Evolutionary conservation across 2,113 vertebrate genomes (phyloP), one percentile per base, ranked within the genome.

Genomic region (Microtus oregoni): DNA sequence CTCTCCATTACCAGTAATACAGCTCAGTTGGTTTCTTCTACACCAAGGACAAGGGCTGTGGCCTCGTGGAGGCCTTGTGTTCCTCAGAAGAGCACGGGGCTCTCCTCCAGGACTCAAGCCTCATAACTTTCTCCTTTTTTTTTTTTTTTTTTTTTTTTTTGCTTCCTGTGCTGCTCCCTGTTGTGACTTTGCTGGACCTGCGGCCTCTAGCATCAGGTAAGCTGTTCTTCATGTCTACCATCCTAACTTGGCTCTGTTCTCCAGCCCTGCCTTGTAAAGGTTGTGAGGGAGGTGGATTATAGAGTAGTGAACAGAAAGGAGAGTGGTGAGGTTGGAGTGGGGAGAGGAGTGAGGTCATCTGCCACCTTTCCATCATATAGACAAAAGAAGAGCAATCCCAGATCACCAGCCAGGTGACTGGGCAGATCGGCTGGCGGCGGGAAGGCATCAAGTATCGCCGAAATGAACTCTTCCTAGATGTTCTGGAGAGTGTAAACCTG

Each of bases 331-430:
- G 32, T 58, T 86, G 35, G 61, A 79, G 41, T 76, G 2, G 76
- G 52, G 52, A 76, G 44, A 77, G 47, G 52, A 92, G 7, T 73
- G 77, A 92, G 28, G 41, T n/a, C 44, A 35, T 52, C 73, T n/a
- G 73, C 44, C 67, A 24, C 91, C 47, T 3, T 50, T 26, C 7
- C 26, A n/a, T 58, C 61, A 28, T 6, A 28, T 97, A 99, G 99
- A 99, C 99, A 95, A 99, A 99, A 98, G 99, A 99, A 98, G 99
- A 99, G 91, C 99, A 99, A 98, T 99, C 99, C 94, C 99, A 99
- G 98, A 99, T 99, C 98, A 99, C 99, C 92, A 99, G 99, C 98
- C 99, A 99, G 98, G 99, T 99, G 98, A 99, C 99, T 0, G 99
- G 99, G n/a, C 99, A 99, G 98, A 99, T 99, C 38, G 99, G 99